A percentile compares a stretch with the other conserved stretches of the same genome.
Evolutionary conservation across 2,797 vertebrate genomes (phyloP).

Genomic region (Emydoidea blandingii): DNA sequence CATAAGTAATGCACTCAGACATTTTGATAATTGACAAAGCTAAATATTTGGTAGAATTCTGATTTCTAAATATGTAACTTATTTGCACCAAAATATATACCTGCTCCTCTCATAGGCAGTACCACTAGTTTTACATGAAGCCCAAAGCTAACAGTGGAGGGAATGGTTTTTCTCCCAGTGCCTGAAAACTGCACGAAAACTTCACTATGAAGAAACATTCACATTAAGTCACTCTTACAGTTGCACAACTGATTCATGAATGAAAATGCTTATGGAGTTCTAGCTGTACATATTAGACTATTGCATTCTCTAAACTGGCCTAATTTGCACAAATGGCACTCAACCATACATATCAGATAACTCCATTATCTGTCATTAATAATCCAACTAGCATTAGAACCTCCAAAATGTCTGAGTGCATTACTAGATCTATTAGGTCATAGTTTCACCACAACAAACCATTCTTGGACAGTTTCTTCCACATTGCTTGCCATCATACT

Average conservation of each 20-base stretch:
- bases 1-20: neutral
- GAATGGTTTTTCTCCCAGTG: neutral
- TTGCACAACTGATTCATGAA: neutral
- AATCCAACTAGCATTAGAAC: too few species aligned
- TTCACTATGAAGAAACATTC: neutral
- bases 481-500: fast-evolving
- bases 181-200: neutral
- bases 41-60: neutral
- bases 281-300: neutral
- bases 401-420: too few species aligned
- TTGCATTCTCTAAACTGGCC: neutral
- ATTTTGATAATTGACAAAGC: neutral
- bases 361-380: too few species aligned
- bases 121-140: neutral
- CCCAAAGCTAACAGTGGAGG: neutral
- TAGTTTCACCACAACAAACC: neutral
- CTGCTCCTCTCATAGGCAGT: neutral
- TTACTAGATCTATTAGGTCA: too few species aligned
- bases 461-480: neutral
- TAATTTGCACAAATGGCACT: neutral
- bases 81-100: neutral
- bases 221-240: neutral
- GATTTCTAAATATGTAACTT: neutral
- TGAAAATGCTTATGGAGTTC: neutral
- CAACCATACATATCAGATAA: neutral